Evolutionary conservation across 2,113 vertebrate species (phyloP).

Genomic region (Columba janthina): DNA sequence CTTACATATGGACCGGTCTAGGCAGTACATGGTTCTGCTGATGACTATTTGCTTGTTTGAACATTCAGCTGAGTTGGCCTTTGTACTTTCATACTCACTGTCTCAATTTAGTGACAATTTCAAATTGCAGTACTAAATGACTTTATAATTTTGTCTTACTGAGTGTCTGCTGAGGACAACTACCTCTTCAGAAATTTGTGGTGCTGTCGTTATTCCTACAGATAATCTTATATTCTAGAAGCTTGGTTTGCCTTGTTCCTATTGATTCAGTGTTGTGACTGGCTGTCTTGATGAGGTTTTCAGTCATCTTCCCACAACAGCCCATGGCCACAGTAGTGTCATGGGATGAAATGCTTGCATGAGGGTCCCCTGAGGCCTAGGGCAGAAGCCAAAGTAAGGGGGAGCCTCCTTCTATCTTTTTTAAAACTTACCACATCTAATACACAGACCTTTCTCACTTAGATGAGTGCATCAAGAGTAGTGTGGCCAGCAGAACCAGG

Average conservation of each 20-base stretch:
- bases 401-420: neutral
- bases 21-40: neutral
- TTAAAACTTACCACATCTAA: neutral
- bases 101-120: neutral
- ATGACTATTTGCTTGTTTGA: neutral
- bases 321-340: neutral
- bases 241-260: neutral
- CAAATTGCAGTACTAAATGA: neutral
- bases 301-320: neutral
- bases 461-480: too few relatives aligned
- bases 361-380: neutral
- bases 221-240: neutral
- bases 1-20: neutral
- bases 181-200: neutral
- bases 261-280: neutral
- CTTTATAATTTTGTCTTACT: neutral
- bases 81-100: neutral
- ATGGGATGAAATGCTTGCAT: neutral
- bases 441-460: neutral
- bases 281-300: neutral
- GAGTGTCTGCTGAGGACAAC: neutral
- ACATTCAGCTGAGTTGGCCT: neutral
- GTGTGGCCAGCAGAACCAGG: too few relatives aligned
- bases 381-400: neutral
- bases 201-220: neutral